A percentile compares a stretch with the other conserved stretches of the same genome.
Conservation (phyloP, 2,888 invertebrate genomes). For the Serrognathus titanus region DNA sequence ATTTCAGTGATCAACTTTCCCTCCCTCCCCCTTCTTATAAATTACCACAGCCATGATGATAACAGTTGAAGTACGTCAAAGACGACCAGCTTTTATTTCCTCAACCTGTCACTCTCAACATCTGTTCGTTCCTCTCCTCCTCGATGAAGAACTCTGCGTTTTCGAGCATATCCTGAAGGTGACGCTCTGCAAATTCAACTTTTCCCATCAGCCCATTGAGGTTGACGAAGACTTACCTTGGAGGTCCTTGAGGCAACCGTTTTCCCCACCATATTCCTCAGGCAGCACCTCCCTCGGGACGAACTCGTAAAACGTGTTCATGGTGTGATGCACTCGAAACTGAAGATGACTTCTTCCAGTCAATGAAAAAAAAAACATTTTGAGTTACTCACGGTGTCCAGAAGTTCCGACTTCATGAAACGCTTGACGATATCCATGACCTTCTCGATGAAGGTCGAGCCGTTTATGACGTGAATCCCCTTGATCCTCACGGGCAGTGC, state of each 20-base stretch:
- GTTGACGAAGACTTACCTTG: conserved; percentile 45
- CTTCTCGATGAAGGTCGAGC: conserved; percentile 65
- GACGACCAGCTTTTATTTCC: too few species aligned
- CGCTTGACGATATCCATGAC: conserved; percentile 64
- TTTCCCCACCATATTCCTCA: conserved; percentile 27
- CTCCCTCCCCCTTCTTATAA: too few species aligned
- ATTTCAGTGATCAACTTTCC: too few species aligned
- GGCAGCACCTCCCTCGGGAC: conserved; percentile 24
- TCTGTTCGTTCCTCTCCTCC: conserved; percentile 46
- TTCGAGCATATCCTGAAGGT: conserved; percentile 10
- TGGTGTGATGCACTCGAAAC: conserved; percentile 19
- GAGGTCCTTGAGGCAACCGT: conserved; percentile 54
- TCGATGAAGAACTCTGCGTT: conserved; percentile 43
- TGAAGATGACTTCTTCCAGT: conserved; percentile 7
- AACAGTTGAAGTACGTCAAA: too few species aligned
- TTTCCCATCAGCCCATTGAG: too few species aligned
- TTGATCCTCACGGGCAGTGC: conserved; percentile 63
- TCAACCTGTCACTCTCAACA: too few species aligned
- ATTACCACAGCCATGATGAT: too few species aligned
- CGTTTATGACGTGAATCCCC: conserved; percentile 65
- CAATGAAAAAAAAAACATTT: conserved; percentile 57
- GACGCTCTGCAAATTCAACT: not conserved
- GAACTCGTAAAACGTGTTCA: conserved; percentile 17
- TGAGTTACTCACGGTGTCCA: conserved; percentile 31
- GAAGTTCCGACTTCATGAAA: conserved; percentile 64